Base-by-base conservation (phyloP, 2,797 vertebrate genomes). In the Anas acuta region DNA sequence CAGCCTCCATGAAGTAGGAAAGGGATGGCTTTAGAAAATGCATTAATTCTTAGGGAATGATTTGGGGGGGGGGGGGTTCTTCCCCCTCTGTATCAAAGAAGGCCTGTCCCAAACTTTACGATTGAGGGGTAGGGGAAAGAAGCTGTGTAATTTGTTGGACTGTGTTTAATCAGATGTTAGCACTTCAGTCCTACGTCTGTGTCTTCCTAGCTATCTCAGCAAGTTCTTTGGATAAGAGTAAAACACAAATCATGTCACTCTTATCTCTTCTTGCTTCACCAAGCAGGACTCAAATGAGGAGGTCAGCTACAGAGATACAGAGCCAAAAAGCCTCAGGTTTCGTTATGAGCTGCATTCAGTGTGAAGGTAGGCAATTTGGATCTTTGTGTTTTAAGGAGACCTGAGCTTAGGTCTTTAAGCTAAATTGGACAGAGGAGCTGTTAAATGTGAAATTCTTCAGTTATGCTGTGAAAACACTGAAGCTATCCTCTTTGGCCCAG, bases 91-190 rank as follows among this genome's bases (percentile, higher is more conserved):
- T 54, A 35, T 45, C 61, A 51, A n/a, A 80, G 66, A 20, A 62
- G 47, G 17, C 47, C 91, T 88, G 30, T 87, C 13, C 79, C 28
- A 25, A 58, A 51, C 82, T 79, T 76, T 71, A 26, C 3, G 11
- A 79, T 47, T 26, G 45, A 90, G 51, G 86, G 41, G 16, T 70
- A 41, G 7, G 60, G 54, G 64, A 62, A 71, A 45, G 49, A 65
- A 87, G 58, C 28, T 30, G 33, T 0, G 0, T 80, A 69, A 72
- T 94, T 90, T 1, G 4, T 58, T 69, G 81, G 76, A 67, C 77
- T 54, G 39, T 85, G 17, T 82, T 77, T 94, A 77, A 89, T 96
- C 64, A 39, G 67, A 80, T 92, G 73, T 77, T 89, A 71, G 60
- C 60, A 75, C 62, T 95, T 86, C 20, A 11, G 56, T 88, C 85